Evolutionary conservation across 2,113 vertebrate genomes (phyloP).

Genomic region (Hypanus sabinus): DNA sequence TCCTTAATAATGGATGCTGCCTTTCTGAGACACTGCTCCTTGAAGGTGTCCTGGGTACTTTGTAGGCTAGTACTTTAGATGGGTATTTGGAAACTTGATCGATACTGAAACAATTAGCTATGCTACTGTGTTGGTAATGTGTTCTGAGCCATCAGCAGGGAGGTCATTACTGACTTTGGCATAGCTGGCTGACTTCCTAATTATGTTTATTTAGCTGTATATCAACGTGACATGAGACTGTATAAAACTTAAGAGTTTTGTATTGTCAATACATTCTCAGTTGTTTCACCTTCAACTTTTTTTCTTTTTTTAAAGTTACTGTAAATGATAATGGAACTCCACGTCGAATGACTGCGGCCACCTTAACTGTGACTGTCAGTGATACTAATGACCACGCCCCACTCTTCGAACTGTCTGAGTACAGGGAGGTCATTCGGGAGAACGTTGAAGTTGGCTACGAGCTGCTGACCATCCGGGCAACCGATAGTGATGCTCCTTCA

Average conservation of each 20-base stretch:
- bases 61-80: too few relatives aligned
- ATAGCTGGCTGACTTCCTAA: not conserved
- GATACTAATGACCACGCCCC: slow-evolving; percentile 89
- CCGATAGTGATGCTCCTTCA: slow-evolving; percentile 79
- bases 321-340: slow-evolving; percentile 72
- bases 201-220: not conserved
- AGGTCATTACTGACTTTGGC: not conserved
- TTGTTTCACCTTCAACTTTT: not conserved
- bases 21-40: too few relatives aligned
- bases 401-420: slow-evolving; percentile 82
- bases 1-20: too few relatives aligned
- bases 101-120: not conserved
- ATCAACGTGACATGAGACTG: not conserved
- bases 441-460: slow-evolving; percentile 89
- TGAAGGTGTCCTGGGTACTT: too few relatives aligned
- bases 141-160: not conserved
- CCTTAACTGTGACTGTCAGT: slow-evolving; percentile 81
- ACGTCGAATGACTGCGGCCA: slow-evolving; percentile 64
- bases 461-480: slow-evolving; percentile 85
- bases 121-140: not conserved
- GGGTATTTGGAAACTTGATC: too few relatives aligned
- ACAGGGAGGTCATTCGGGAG: slow-evolving; percentile 77
- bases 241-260: not conserved
- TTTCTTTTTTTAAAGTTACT: slow-evolving; percentile 51
- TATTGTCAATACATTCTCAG: not conserved